Evolutionary conservation across 2,888 invertebrate genomes (phyloP).

Genomic region (Himalopsyche tibetana): DNA sequence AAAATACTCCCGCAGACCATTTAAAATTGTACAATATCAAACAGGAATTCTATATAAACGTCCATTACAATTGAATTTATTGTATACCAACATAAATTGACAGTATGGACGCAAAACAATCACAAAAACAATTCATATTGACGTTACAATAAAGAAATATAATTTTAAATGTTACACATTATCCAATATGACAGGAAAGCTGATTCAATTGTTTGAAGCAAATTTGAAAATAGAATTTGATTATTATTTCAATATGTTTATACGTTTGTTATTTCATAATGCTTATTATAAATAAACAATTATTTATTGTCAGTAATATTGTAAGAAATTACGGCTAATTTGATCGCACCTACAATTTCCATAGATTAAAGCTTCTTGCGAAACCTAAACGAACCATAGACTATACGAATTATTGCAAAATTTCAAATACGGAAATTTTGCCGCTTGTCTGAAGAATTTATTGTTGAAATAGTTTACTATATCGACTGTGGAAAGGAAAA

Average conservation of each 20-base stretch:
- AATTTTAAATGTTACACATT: no score
- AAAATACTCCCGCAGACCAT: not conserved
- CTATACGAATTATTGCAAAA: constrained; percentile 18
- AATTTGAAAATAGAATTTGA: no score
- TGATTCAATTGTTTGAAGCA: no score
- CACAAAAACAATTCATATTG: not conserved
- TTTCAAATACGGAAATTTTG: constrained; percentile 30
- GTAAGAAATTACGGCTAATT: no score
- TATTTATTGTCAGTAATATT: no score
- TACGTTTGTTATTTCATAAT: no score
- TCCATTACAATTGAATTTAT: constrained; percentile 3
- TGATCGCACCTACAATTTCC: no score
- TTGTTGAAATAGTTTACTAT: not conserved
- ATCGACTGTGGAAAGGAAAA: no score
- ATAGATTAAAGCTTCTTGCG: not conserved
- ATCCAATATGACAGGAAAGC: no score
- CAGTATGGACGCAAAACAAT: constrained; percentile 11
- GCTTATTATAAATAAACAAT: no score
- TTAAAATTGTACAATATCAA: constrained; percentile 5
- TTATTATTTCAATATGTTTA: no score
- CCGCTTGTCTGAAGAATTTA: constrained; percentile 14
- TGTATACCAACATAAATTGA: not conserved
- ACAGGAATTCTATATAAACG: not conserved
- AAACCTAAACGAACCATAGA: not conserved
- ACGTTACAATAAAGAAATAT: no score